Conservation (phyloP, 2,113 vertebrate species). For the Callorhinus ursinus region DNA sequence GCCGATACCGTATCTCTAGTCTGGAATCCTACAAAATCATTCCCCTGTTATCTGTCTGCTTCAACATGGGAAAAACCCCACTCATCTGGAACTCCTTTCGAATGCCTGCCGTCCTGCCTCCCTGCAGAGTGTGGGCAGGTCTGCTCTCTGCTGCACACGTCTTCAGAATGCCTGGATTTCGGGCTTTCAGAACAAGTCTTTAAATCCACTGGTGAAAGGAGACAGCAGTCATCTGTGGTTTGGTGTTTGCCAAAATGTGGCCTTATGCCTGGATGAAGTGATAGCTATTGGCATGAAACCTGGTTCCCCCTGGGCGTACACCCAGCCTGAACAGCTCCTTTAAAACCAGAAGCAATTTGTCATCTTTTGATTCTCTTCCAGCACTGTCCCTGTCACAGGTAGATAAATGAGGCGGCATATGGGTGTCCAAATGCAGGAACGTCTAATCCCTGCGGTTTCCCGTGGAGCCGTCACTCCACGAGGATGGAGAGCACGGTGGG, state of each 20-base stretch:
- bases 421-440: slow-evolving; percentile 55
- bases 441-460: slow-evolving; percentile 38
- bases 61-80: background rate
- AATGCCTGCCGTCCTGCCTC: background rate
- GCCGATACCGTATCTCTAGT: background rate
- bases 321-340: slow-evolving; percentile 74
- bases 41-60: background rate
- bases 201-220: slow-evolving; percentile 37
- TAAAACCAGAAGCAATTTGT: slow-evolving; percentile 77
- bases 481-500: background rate
- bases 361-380: slow-evolving; percentile 78
- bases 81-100: background rate
- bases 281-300: slow-evolving; percentile 55
- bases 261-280: slow-evolving; percentile 18
- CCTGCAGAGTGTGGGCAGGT: background rate
- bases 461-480: background rate
- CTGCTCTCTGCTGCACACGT: background rate
- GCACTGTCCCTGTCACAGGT: slow-evolving; percentile 72
- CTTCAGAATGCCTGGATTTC: background rate
- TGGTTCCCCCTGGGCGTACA: slow-evolving; percentile 14
- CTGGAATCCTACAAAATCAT: background rate
- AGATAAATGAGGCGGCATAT: slow-evolving; percentile 75
- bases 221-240: background rate
- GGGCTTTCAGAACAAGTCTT: slow-evolving; percentile 39
- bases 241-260: slow-evolving; percentile 55